Evolutionary conservation across 2,888 invertebrate species (phyloP).

Genomic region (Protophormia terraenovae): DNA sequence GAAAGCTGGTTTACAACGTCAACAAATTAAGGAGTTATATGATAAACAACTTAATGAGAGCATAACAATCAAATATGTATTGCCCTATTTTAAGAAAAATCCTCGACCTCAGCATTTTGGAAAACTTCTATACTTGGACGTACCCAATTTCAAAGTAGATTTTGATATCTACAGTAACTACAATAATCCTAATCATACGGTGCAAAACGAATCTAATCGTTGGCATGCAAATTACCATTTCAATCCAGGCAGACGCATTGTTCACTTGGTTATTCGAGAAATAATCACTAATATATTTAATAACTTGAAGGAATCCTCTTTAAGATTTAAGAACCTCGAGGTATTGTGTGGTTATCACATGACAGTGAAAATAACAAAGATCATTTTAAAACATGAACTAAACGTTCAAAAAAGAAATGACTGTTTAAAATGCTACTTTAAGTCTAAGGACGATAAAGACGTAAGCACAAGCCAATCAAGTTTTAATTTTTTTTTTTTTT

Average conservation of each 20-base stretch:
- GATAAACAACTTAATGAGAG: background rate
- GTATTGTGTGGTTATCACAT: slow-evolving; percentile 70
- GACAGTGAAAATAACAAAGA: slow-evolving; percentile 63
- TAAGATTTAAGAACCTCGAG: background rate
- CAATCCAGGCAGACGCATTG: slow-evolving; percentile 45
- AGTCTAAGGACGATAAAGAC: background rate
- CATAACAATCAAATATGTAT: background rate
- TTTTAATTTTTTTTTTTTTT: too few relatives aligned
- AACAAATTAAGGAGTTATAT: background rate
- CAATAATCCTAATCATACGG: slow-evolving; percentile 58
- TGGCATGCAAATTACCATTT: slow-evolving; percentile 69
- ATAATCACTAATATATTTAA: slow-evolving; percentile 55
- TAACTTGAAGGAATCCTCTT: background rate
- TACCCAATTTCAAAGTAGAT: slow-evolving; percentile 55
- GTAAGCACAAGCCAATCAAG: slow-evolving; percentile 16
- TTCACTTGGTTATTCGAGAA: slow-evolving; percentile 50
- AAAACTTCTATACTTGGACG: slow-evolving; percentile 44
- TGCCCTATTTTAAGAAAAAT: slow-evolving; percentile 72
- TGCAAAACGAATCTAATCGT: slow-evolving; percentile 68
- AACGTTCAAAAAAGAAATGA: slow-evolving; percentile 51
- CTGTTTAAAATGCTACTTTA: slow-evolving; percentile 41
- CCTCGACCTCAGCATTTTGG: slow-evolving; percentile 62
- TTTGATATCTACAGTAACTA: slow-evolving; percentile 58
- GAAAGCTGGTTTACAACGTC: background rate
- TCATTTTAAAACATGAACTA: slow-evolving; percentile 61